Conservation (phyloP, 2,797 vertebrate genomes). For the Notoglanidium macrostoma region DNA sequence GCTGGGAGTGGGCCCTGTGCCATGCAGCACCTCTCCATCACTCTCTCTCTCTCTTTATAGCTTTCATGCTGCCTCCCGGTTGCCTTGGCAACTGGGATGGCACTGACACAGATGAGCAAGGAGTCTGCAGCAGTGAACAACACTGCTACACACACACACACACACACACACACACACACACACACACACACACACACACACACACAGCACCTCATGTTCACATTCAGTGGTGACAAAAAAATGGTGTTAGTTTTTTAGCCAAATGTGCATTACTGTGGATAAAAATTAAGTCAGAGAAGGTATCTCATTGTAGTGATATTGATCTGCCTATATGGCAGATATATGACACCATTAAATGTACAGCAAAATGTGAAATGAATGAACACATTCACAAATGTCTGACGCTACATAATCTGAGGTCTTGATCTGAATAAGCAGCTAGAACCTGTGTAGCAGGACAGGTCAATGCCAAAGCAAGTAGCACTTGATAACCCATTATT, state of each 20-base stretch:
- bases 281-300: background rate
- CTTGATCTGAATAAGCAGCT: background rate
- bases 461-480: conserved; percentile 51
- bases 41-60: conserved; percentile 69
- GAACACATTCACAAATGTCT: no score
- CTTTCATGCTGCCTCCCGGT: conserved; percentile 76
- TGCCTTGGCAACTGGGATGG: conserved; percentile 78
- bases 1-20: conserved; percentile 71
- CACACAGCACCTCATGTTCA: background rate
- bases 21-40: conserved; percentile 71
- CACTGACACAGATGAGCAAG: conserved; percentile 65
- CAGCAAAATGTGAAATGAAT: background rate
- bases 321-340: background rate
- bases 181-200: conserved; percentile 54
- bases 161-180: conserved; percentile 55
- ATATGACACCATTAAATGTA: background rate
- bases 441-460: conserved; percentile 3
- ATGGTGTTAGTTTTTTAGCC: background rate
- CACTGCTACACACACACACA: conserved; percentile 54
- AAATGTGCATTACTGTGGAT: background rate
- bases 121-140: conserved; percentile 61
- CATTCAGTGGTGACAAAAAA: background rate
- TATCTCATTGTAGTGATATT: background rate
- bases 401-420: background rate
- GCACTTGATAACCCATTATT: conserved; percentile 47